Evolutionary conservation across 2,113 vertebrate species (phyloP).

Genomic region (Burhinus oedicnemus): DNA sequence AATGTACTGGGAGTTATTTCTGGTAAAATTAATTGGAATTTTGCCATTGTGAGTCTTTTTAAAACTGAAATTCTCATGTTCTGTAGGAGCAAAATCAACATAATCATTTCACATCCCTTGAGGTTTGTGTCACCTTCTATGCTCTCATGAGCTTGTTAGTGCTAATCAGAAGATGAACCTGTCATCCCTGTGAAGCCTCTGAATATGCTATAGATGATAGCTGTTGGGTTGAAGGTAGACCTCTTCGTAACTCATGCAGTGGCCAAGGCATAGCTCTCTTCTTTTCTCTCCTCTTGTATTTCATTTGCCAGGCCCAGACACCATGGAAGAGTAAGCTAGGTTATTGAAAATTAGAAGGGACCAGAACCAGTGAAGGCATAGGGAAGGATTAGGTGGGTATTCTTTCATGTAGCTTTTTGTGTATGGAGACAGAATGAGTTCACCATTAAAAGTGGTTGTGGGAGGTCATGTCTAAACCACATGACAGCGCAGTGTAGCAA

Average conservation of each 20-base stretch:
- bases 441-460: not conserved
- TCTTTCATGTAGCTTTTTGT: not conserved
- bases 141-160: not conserved
- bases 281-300: not conserved
- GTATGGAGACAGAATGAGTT: not conserved
- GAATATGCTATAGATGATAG: not conserved
- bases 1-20: not conserved
- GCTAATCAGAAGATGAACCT: not conserved
- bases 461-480: not conserved
- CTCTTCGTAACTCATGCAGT: not conserved
- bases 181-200: not conserved
- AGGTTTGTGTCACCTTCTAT: not conserved
- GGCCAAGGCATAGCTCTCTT: not conserved
- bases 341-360: not conserved
- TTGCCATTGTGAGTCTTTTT: not conserved
- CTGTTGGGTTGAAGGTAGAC: not conserved
- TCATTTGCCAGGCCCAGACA: not conserved
- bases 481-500: fast-evolving
- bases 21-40: not conserved
- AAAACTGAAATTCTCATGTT: not conserved
- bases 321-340: not conserved
- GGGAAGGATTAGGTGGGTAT: not conserved
- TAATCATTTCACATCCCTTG: not conserved
- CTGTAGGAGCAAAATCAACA: not conserved
- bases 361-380: not conserved